Evolutionary conservation across 2,797 vertebrate genomes (phyloP).

Genomic region (Tokudaia tokunoshimensis): DNA sequence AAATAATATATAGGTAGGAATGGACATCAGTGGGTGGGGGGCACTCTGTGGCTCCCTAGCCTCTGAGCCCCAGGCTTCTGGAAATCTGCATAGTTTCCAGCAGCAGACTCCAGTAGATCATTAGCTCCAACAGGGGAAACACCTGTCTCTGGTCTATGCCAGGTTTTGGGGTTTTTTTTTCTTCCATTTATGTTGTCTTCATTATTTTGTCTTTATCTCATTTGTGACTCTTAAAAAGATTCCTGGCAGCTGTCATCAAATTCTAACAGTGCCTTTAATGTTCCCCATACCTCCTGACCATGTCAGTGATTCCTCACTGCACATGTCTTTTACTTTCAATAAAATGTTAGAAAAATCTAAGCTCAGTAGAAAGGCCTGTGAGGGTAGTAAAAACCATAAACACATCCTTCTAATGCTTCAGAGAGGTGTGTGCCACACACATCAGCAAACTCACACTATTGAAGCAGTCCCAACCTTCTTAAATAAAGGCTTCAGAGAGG

Average conservation of each 20-base stretch:
- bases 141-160: slow-evolving; percentile 85
- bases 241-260: slow-evolving; percentile 81
- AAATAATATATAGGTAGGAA: neutral
- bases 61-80: slow-evolving; percentile 29
- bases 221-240: slow-evolving; percentile 73
- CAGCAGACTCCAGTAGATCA: slow-evolving; percentile 71
- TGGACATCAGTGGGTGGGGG: neutral
- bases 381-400: slow-evolving; percentile 39
- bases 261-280: slow-evolving; percentile 62
- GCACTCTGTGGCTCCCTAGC: neutral
- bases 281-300: slow-evolving; percentile 41
- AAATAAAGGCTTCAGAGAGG: neutral
- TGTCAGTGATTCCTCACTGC: slow-evolving; percentile 66
- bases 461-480: neutral
- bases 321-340: slow-evolving; percentile 63
- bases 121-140: slow-evolving; percentile 87
- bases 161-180: slow-evolving; percentile 53
- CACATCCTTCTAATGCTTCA: neutral
- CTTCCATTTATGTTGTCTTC: slow-evolving; percentile 73
- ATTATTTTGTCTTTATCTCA: slow-evolving; percentile 83
- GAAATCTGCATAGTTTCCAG: slow-evolving; percentile 73
- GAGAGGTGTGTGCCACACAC: neutral
- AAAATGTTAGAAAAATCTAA: slow-evolving; percentile 3
- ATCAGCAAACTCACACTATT: neutral
- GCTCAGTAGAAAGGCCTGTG: slow-evolving; percentile 38